A percentile compares a stretch with the other conserved stretches of the same genome.
Evolutionary conservation across 2,113 vertebrate genomes (phyloP).

Genomic region (Axis porcinus): DNA sequence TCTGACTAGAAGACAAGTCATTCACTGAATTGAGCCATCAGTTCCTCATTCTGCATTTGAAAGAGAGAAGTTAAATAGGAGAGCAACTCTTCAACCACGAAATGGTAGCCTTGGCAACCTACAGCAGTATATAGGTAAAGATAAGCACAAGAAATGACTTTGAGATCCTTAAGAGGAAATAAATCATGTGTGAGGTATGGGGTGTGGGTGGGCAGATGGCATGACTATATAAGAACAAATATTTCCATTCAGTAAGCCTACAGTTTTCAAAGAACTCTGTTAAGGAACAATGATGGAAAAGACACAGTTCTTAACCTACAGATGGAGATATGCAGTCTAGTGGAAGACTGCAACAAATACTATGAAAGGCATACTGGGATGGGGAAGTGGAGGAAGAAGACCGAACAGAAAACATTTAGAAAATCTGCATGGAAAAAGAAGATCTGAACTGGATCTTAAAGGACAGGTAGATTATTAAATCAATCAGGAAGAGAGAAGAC

Average conservation of each 20-base stretch:
- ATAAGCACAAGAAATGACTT: not conserved
- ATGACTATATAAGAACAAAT: not conserved
- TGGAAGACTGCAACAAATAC: not conserved
- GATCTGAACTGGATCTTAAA: not conserved
- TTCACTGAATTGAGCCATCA: not conserved
- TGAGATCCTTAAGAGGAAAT: not conserved
- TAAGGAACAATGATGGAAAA: not conserved
- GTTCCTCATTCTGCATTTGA: slow-evolving; percentile 47
- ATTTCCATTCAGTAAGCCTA: not conserved
- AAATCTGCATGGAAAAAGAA: not conserved
- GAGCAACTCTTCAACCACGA: not conserved
- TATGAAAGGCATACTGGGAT: not conserved
- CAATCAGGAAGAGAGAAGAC: not conserved
- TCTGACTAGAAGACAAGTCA: not conserved
- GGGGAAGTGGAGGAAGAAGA: not conserved
- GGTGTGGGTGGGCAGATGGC: not conserved
- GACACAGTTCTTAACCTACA: not conserved
- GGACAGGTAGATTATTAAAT: not conserved
- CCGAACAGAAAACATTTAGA: not conserved
- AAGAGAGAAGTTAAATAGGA: slow-evolving; percentile 41
- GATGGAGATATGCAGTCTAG: not conserved
- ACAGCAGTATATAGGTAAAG: not conserved
- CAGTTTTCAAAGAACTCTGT: not conserved
- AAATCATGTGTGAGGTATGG: not conserved
- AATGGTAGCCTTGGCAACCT: slow-evolving; percentile 7